phyloP scores from a whole-genome alignment of 1,140 invertebrate species.

The Harlomillsia oculata region DNA sequence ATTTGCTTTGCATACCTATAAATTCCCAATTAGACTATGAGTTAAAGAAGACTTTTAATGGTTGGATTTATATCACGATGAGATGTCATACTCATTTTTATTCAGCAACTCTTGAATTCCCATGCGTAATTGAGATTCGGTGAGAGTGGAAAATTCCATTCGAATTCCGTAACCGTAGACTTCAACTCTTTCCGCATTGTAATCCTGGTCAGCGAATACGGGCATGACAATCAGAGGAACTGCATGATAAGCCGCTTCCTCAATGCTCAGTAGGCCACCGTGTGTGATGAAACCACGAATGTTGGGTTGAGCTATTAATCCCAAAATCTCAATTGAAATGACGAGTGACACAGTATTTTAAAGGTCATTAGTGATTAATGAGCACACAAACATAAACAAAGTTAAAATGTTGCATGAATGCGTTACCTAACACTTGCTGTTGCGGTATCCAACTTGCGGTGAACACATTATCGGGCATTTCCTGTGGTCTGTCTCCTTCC shows the following conservation, averaged over 20 bases:
- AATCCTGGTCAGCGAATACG: slow-evolving; percentile 21
- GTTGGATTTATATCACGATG: too few species aligned
- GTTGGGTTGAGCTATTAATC: slow-evolving; percentile 29
- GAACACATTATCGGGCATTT: slow-evolving; percentile 16
- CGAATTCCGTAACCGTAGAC: slow-evolving; percentile 31
- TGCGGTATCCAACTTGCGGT: slow-evolving; percentile 24
- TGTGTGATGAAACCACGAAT: slow-evolving; percentile 19
- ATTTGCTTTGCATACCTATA: slow-evolving; percentile 5
- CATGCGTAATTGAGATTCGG: slow-evolving; percentile 15
- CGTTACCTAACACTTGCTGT: slow-evolving; percentile 21
- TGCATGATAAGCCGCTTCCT: slow-evolving; percentile 15
- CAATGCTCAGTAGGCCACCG: slow-evolving; percentile 15
- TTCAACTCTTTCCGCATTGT: slow-evolving; percentile 13
- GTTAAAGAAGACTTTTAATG: background rate
- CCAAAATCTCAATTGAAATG: too few species aligned
- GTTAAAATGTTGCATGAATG: too few species aligned
- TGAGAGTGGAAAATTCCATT: slow-evolving; percentile 28
- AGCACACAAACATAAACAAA: too few species aligned
- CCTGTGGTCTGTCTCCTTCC: slow-evolving; percentile 7
- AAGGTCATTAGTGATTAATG: too few species aligned
- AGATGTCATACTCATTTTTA: slow-evolving; percentile 8
- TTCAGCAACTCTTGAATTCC: slow-evolving; percentile 16
- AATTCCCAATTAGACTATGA: too few species aligned
- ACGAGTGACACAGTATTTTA: too few species aligned
- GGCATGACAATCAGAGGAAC: slow-evolving; percentile 19